Conservation (phyloP, 2,888 invertebrate species). For the Quadriops clusia region DNA sequence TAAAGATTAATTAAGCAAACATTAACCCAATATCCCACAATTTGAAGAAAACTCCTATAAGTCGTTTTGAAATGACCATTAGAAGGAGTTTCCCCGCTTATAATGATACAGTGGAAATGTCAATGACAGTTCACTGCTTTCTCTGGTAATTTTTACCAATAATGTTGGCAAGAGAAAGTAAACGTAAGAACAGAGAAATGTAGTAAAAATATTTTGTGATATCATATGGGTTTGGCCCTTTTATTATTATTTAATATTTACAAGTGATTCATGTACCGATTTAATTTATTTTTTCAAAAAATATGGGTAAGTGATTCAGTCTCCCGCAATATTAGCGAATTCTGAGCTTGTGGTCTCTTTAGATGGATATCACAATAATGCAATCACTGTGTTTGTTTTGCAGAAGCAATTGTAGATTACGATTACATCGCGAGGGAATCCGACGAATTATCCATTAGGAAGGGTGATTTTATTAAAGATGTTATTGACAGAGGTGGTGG, state of each 20-base stretch:
- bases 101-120: too few relatives aligned
- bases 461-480: conserved; percentile 73
- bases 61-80: too few relatives aligned
- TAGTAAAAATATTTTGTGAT: conserved; percentile 15
- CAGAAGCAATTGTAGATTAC: conserved; percentile 76
- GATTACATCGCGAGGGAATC: conserved; percentile 76
- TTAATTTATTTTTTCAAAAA: conserved; percentile 6
- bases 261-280: conserved; percentile 2
- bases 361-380: too few relatives aligned
- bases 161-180: conserved; percentile 13
- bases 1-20: too few relatives aligned
- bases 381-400: too few relatives aligned
- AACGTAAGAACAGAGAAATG: conserved; percentile 13
- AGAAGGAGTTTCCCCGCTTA: too few relatives aligned
- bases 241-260: conserved; percentile 4
- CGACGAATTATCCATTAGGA: conserved; percentile 71
- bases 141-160: too few relatives aligned
- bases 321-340: too few relatives aligned
- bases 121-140: too few relatives aligned
- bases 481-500: conserved; percentile 69
- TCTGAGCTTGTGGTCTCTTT: too few relatives aligned
- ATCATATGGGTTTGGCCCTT: conserved; percentile 22
- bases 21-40: too few relatives aligned
- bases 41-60: too few relatives aligned
- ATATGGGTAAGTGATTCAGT: conserved; percentile 19